Percentiles rank a stretch among this genome's conserved stretches.
Evolutionary conservation across 2,113 vertebrate species (phyloP).

Genomic region (Coreoperca whiteheadi): DNA sequence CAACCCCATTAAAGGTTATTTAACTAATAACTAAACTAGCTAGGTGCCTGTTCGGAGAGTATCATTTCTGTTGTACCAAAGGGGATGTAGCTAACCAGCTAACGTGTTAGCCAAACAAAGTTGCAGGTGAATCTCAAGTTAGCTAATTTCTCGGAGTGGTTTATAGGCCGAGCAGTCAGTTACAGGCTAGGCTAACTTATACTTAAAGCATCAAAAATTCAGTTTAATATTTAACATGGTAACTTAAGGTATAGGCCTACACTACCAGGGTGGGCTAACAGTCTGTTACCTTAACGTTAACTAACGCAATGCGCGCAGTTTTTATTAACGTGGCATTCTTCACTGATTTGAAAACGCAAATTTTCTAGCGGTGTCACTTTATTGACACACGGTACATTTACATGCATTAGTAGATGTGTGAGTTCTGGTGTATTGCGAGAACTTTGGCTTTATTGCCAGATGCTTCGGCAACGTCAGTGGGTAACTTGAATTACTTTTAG

Average conservation of each 20-base stretch:
- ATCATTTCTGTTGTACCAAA: slow-evolving; percentile 28
- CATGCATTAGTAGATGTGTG: neutral
- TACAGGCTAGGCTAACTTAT: neutral
- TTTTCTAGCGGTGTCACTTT: neutral
- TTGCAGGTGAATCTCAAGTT: slow-evolving; percentile 62
- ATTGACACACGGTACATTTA: neutral
- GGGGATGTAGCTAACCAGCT: slow-evolving; percentile 31
- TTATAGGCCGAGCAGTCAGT: neutral
- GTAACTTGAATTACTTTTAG: neutral
- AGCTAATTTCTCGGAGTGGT: slow-evolving; percentile 3
- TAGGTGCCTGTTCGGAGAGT: slow-evolving; percentile 12
- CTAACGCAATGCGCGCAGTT: neutral
- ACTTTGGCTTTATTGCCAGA: neutral
- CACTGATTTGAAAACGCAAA: neutral
- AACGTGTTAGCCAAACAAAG: slow-evolving; percentile 69
- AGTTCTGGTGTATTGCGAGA: neutral
- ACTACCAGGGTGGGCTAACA: neutral
- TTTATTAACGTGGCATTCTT: slow-evolving; percentile 10
- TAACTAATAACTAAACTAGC: slow-evolving; percentile 18
- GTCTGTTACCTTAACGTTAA: neutral
- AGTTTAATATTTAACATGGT: neutral
- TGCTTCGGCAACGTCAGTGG: neutral
- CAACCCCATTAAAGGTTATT: neutral
- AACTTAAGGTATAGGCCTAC: neutral
- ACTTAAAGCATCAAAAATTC: neutral